Conservation (phyloP, 1,140 invertebrate species). For the Pogonognathellus flavescens region DNA sequence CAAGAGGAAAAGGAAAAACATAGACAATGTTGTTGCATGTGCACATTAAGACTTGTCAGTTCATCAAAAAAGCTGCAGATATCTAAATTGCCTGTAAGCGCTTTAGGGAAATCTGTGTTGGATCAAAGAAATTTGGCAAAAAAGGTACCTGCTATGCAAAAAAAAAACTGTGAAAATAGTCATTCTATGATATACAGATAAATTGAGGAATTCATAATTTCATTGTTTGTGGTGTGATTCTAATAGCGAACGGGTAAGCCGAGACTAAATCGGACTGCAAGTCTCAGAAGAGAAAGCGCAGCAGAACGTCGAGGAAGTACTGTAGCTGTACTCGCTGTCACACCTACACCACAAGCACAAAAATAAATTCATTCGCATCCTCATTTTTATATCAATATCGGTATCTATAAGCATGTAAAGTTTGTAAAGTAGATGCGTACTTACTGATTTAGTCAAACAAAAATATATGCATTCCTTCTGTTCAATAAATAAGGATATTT, state of each 20-base stretch:
- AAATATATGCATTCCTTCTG: too few species aligned
- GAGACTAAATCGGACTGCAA: constrained; percentile 54
- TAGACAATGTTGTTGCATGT: constrained; percentile 52
- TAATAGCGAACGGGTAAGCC: not conserved
- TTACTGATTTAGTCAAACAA: too few species aligned
- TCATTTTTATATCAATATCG: too few species aligned
- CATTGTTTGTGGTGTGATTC: not conserved
- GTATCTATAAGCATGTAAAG: too few species aligned
- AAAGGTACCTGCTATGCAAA: not conserved
- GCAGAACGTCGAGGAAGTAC: constrained; percentile 27
- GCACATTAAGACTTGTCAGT: not conserved
- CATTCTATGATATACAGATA: too few species aligned
- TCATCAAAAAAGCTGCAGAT: not conserved
- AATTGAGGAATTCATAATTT: not conserved
- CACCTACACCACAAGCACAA: not conserved
- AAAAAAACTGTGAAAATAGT: too few species aligned
- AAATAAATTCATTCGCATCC: not conserved
- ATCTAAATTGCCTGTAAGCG: constrained; percentile 5
- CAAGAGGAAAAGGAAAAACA: constrained; percentile 33
- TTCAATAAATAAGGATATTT: too few species aligned
- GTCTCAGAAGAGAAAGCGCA: constrained; percentile 51
- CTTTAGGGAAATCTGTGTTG: not conserved
- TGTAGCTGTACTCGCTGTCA: not conserved
- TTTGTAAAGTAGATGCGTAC: too few species aligned
- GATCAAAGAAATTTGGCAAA: constrained; percentile 4